Percentiles rank a stretch among this genome's conserved stretches.
These are phyloP conservation scores for Scaptomyza pallida DNA, from an alignment of 1,140 invertebrate species.

Conservation along the genomic window DNA sequence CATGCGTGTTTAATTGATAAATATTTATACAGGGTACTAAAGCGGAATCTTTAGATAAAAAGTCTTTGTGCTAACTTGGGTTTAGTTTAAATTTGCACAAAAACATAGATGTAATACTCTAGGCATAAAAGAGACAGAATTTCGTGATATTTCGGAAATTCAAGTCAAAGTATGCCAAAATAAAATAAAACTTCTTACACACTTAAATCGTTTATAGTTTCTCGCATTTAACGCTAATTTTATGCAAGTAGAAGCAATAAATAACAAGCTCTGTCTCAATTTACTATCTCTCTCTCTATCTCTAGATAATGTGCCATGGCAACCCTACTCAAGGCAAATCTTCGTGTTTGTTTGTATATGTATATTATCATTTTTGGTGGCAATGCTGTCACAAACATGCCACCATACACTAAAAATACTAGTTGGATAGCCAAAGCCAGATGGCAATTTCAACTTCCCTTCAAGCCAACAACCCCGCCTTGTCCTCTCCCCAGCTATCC, in stretches of 20 bases:
- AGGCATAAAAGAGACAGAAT: too few species aligned
- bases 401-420: slow-evolving; percentile 13
- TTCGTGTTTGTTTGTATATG: too few species aligned
- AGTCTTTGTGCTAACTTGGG: neutral
- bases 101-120: too few species aligned
- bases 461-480: neutral
- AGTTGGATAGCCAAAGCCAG: slow-evolving; percentile 2
- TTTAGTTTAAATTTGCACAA: too few species aligned
- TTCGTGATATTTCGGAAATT: too few species aligned
- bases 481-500: neutral
- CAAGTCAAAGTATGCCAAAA: too few species aligned
- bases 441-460: neutral
- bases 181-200: too few species aligned
- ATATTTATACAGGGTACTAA: too few species aligned
- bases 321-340: slow-evolving; percentile 41
- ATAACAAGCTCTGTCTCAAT: slow-evolving; percentile 2
- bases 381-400: slow-evolving; percentile 25
- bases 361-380: slow-evolving; percentile 38
- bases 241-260: slow-evolving; percentile 17
- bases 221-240: neutral
- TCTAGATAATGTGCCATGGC: neutral
- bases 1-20: too few species aligned
- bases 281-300: neutral
- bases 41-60: too few species aligned
- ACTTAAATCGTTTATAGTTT: neutral